phyloP scores from a whole-genome alignment of 2,888 invertebrate genomes.

The Rapana venosa region DNA sequence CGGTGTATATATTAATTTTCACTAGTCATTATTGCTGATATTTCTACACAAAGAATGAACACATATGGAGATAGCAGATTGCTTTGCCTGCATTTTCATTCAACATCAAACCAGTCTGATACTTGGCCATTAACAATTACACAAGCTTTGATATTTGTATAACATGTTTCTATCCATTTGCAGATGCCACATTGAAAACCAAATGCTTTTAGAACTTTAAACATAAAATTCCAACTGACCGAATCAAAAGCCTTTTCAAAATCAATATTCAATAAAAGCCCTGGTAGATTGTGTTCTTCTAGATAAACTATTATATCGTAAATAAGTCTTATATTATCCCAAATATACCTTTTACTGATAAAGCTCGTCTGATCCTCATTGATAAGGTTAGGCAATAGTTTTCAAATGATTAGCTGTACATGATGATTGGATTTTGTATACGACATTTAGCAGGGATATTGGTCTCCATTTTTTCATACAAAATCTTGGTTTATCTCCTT shows the following conservation, averaged over 20 bases:
- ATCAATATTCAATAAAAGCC: background rate
- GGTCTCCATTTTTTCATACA: background rate
- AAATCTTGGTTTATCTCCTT: background rate
- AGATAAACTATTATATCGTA: background rate
- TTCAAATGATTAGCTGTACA: background rate
- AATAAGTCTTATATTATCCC: background rate
- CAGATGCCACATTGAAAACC: background rate
- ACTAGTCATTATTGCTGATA: background rate
- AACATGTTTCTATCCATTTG: background rate
- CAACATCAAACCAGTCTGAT: background rate
- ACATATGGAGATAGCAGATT: background rate
- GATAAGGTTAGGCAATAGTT: background rate
- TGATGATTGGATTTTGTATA: background rate
- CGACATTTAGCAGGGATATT: background rate
- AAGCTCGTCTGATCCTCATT: background rate
- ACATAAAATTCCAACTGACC: background rate
- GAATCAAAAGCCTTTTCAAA: background rate
- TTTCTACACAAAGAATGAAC: background rate
- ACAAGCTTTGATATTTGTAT: background rate
- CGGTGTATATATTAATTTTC: background rate
- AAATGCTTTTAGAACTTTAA: background rate
- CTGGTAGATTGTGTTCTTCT: background rate
- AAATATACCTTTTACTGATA: background rate
- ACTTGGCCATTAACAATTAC: background rate
- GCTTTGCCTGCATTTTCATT: background rate